Base-by-base conservation (phyloP, 2,113 vertebrate species). In the Azemiops feae region DNA sequence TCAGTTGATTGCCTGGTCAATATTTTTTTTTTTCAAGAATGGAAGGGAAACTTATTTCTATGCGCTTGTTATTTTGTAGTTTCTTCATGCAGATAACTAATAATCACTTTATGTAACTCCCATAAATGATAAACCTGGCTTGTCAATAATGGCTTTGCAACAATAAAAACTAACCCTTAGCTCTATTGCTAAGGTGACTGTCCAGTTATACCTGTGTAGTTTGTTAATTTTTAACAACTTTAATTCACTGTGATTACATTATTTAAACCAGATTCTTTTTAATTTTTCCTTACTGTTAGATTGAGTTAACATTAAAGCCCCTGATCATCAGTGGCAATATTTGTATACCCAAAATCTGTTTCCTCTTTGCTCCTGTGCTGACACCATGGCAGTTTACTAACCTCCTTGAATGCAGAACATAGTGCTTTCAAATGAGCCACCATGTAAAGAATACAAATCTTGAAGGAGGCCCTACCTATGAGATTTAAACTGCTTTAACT, bases 401-500 rank as follows among this genome's bases (percentile, higher is more conserved):
- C 23, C 0, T 45, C 1, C 0, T 58, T 55, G 25, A 55, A 86
- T 89, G 74, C 74, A 86, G 16, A 60, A 86, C 23, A 4, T 3
- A 3, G 50, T 47, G 54, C 92, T 93, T 90, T 90, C n/a, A 86
- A 92, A 87, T 45, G 53, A 94, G 58, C 6, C 69, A 58, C 60
- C 54, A 8, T 47, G 47, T 3, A 60, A 43, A 64, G 87, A 94
- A 52, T 14, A 9, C 22, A 89, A 54, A 22, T 89, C 39, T 30
- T n/a, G 34, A 57, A 0, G 3, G 58, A 30, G 45, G 18, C 88
- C 52, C 93, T 93, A 10, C 39, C 52, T 45, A 92, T 54, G 81
- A 93, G n/a, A 16, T 55, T 92, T 43, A 53, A 30, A 34, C 87
- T 94, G 85, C 43, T 4, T n/a, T 90, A 94, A 39, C 34, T 93